Percentiles rank a stretch among this genome's conserved stretches.
phyloP scores from a whole-genome alignment of 2,113 vertebrate species.

The Piliocolobus tephrosceles region DNA sequence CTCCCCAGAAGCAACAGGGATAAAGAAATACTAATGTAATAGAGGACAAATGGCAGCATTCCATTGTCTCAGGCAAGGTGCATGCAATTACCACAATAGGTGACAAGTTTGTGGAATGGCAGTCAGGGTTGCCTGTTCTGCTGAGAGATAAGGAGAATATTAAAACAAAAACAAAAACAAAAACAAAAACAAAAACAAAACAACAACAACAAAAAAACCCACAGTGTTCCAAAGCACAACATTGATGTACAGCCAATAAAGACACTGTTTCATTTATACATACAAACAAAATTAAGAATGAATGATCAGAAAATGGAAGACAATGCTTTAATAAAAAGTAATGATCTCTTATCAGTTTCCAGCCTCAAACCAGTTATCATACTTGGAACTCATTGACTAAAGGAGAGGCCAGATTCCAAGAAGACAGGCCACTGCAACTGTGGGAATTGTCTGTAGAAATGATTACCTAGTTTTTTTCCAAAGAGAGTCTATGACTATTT shows the following conservation, averaged over 20 bases:
- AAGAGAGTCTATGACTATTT: neutral
- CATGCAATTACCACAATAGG: neutral
- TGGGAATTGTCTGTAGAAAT: neutral
- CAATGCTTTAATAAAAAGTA: neutral
- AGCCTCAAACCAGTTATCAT: neutral
- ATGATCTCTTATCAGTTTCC: neutral
- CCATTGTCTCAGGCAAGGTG: neutral
- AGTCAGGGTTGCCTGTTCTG: neutral
- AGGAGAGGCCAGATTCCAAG: neutral
- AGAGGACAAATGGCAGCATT: neutral
- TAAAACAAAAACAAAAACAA: neutral
- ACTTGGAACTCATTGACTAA: neutral
- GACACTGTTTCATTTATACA: neutral
- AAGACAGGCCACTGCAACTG: neutral
- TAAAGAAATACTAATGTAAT: neutral
- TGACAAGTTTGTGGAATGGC: neutral
- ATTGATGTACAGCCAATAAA: neutral
- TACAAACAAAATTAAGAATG: neutral
- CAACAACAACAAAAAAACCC: too few relatives aligned
- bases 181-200: too few relatives aligned
- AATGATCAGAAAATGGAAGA: neutral
- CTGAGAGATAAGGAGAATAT: neutral
- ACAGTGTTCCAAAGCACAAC: neutral
- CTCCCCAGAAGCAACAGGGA: neutral
- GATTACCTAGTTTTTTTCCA: neutral